Conservation (phyloP, 2,888 invertebrate genomes). For the Steinernema scapterisci region DNA sequence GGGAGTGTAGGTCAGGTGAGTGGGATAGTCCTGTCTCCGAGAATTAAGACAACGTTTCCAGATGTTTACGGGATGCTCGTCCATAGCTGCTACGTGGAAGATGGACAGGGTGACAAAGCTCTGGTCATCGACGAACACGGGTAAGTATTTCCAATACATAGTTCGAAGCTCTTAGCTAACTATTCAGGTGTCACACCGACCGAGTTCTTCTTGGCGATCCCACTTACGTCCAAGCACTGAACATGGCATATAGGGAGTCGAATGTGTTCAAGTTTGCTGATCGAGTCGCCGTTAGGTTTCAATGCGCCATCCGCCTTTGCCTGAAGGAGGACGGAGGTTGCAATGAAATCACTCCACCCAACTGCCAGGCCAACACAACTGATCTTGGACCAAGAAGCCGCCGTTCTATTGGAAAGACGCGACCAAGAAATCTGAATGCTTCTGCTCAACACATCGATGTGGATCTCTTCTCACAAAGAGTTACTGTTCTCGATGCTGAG, state of each 20-base stretch:
- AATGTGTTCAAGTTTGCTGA: conserved; percentile 68
- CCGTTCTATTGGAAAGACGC: not conserved
- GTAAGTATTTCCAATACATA: conserved; percentile 43
- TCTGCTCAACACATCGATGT: conserved; percentile 44
- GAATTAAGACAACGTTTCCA: conserved; percentile 38
- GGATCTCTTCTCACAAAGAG: conserved; percentile 65
- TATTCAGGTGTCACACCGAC: conserved; percentile 64
- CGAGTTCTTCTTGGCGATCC: conserved; percentile 66
- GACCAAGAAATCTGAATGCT: not conserved
- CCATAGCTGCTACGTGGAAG: conserved; percentile 67
- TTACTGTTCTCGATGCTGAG: conserved; percentile 63
- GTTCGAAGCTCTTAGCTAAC: not conserved
- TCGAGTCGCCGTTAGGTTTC: conserved; percentile 65
- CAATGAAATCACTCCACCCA: conserved; percentile 60
- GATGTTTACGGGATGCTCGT: conserved; percentile 66
- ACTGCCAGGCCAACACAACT: not conserved
- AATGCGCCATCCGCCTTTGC: conserved; percentile 66
- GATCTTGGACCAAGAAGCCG: not conserved
- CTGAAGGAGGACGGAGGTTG: conserved; percentile 66
- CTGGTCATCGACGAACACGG: conserved; percentile 65
- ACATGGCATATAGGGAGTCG: conserved; percentile 67
- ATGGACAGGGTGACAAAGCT: conserved; percentile 66
- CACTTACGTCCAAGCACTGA: conserved; percentile 66
- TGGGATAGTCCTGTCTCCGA: not conserved
- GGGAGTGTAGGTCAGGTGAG: conserved; percentile 65